phyloP scores from a whole-genome alignment of 2,113 vertebrate species.

The Perca flavescens region DNA sequence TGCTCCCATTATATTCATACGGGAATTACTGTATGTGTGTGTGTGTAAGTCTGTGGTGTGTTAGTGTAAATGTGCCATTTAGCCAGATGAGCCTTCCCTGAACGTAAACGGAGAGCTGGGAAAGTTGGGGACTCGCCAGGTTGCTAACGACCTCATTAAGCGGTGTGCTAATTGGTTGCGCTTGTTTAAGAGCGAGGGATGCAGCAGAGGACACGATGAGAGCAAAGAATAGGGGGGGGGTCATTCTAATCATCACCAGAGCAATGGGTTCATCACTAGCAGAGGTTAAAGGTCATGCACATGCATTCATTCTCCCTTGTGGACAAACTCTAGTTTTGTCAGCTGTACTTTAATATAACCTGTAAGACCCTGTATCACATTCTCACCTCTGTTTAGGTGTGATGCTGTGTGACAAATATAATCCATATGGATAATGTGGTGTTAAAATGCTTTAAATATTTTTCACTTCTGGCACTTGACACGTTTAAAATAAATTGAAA shows the following conservation, averaged over 20 bases:
- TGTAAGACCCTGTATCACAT: neutral
- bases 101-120: conserved; percentile 21
- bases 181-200: conserved; percentile 62
- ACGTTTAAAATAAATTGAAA: conserved; percentile 2
- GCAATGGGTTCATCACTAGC: conserved; percentile 13
- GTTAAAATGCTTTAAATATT: conserved; percentile 13
- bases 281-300: conserved; percentile 43
- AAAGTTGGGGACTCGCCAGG: conserved; percentile 51
- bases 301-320: too few relatives aligned
- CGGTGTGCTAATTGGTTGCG: conserved; percentile 58
- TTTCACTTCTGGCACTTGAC: conserved; percentile 13
- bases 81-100: conserved; percentile 36
- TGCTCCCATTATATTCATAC: conserved; percentile 66
- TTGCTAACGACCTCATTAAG: conserved; percentile 77
- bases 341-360: conserved; percentile 27
- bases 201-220: conserved; percentile 3
- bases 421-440: neutral
- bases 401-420: neutral
- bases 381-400: conserved; percentile 15
- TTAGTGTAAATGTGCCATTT: conserved; percentile 62
- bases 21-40: conserved; percentile 22
- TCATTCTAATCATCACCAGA: conserved; percentile 14
- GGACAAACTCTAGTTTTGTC: conserved; percentile 10
- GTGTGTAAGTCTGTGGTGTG: neutral
- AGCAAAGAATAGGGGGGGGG: neutral